Percentiles rank a stretch among this genome's conserved stretches.
Conservation (phyloP, 2,888 invertebrate genomes). For the Netelia fuscicornis region DNA sequence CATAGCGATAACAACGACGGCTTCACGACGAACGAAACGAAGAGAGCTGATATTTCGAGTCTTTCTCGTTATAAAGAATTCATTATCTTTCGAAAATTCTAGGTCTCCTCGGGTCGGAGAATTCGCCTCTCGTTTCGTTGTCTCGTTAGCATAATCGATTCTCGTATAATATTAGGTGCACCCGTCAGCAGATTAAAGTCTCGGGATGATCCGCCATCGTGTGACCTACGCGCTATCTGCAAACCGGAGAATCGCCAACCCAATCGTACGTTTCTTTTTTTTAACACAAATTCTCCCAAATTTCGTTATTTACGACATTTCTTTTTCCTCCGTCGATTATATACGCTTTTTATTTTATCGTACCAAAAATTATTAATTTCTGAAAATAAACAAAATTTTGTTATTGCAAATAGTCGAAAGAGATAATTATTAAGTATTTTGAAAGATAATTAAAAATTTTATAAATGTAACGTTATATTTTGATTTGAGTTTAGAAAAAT, state of each 20-base stretch:
- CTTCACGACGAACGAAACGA: no score
- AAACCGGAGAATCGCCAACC: not conserved
- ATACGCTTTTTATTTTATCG: not conserved
- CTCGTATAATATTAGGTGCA: not conserved
- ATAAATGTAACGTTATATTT: no score
- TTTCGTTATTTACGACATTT: not conserved
- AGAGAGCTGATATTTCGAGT: no score
- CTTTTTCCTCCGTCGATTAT: not conserved
- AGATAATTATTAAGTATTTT: no score
- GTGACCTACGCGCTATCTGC: constrained; percentile 31
- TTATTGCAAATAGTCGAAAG: no score
- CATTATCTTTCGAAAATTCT: not conserved
- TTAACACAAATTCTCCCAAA: not conserved
- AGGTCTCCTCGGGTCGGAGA: not conserved
- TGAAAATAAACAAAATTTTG: no score
- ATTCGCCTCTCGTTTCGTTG: not conserved
- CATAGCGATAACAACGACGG: no score
- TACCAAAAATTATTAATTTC: not conserved
- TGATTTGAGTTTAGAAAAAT: no score
- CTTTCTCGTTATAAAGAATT: not conserved
- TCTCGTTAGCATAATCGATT: not conserved
- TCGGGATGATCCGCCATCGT: not conserved
- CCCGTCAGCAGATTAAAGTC: not conserved
- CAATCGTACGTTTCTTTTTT: not conserved
- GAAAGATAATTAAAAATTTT: no score